A percentile compares a stretch with the other conserved stretches of the same genome.
phyloP scores from a whole-genome alignment of 2,113 vertebrate species.

The Mastomys coucha region DNA sequence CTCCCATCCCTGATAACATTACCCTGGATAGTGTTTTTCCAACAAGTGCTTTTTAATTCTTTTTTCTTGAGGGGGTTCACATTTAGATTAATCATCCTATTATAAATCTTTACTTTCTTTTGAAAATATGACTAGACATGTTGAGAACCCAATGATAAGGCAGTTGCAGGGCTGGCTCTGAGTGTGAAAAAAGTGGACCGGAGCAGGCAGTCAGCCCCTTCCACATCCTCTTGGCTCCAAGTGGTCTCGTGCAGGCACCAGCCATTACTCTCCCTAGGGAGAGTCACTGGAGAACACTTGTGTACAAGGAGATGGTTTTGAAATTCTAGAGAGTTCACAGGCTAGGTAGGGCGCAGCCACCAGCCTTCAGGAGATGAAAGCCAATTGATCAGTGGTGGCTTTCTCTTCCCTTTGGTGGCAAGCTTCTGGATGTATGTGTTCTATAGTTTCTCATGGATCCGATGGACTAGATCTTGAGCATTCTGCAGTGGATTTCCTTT shows the following conservation, averaged over 20 bases:
- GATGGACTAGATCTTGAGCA: neutral
- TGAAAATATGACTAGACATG: neutral
- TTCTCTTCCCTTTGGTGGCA: neutral
- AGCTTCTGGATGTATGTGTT: neutral
- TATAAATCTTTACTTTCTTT: neutral
- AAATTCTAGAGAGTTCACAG: neutral
- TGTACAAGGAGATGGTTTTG: neutral
- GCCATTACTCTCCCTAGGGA: neutral
- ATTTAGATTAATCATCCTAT: neutral
- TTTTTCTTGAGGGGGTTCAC: neutral
- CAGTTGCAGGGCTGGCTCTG: neutral
- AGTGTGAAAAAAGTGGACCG: neutral
- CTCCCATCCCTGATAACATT: too few species aligned
- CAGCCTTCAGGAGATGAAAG: neutral
- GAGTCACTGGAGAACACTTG: neutral
- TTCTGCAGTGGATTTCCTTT: neutral
- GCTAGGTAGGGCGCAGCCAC: neutral
- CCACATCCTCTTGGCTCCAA: neutral
- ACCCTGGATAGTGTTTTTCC: neutral
- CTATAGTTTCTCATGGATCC: neutral
- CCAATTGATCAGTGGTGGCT: neutral
- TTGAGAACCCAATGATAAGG: neutral
- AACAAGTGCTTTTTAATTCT: neutral
- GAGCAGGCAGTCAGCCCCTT: neutral
- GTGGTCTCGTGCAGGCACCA: neutral